phyloP scores from a whole-genome alignment of 2,113 vertebrate genomes.

The Xiphophorus couchianus region DNA sequence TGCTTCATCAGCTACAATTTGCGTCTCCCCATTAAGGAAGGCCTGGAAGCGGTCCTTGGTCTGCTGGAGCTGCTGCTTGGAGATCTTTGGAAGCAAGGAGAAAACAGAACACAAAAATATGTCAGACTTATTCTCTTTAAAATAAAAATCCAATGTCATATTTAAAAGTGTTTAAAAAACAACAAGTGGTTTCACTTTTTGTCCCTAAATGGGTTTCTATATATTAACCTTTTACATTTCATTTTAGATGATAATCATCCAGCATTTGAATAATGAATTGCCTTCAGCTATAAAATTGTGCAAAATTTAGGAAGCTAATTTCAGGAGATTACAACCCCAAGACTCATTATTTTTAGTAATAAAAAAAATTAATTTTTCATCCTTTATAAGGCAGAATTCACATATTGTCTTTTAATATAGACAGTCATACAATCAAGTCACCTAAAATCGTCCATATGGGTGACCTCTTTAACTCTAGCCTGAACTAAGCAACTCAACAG shows the following conservation, averaged over 20 bases:
- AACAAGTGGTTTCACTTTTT: constrained; percentile 4
- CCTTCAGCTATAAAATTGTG: neutral
- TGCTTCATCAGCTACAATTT: constrained; percentile 99
- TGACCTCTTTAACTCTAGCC: constrained; percentile 2
- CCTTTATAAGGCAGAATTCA: constrained; percentile 17
- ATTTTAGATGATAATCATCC: constrained; percentile 7
- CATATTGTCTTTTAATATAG: neutral
- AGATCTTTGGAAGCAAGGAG: constrained; percentile 85
- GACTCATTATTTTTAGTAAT: constrained; percentile 15
- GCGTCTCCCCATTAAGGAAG: constrained; percentile 98
- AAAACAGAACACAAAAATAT: constrained; percentile 9
- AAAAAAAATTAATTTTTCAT: neutral
- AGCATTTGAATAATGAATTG: constrained; percentile 14
- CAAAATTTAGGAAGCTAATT: constrained; percentile 12
- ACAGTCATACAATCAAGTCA: neutral
- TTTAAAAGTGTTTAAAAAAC: neutral
- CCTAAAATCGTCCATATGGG: constrained; percentile 5
- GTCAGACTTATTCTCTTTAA: constrained; percentile 12
- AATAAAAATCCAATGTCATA: neutral
- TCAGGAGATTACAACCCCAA: constrained; percentile 18
- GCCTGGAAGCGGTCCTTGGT: constrained; percentile 98
- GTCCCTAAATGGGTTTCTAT: constrained; percentile 10
- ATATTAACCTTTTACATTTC: constrained; percentile 9
- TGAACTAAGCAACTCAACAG: constrained; percentile 18
- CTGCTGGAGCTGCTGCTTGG: constrained; percentile 96